Evolutionary conservation across 2,113 vertebrate genomes (phyloP).

Genomic region (Sinocyclocheilus rhinocerous): DNA sequence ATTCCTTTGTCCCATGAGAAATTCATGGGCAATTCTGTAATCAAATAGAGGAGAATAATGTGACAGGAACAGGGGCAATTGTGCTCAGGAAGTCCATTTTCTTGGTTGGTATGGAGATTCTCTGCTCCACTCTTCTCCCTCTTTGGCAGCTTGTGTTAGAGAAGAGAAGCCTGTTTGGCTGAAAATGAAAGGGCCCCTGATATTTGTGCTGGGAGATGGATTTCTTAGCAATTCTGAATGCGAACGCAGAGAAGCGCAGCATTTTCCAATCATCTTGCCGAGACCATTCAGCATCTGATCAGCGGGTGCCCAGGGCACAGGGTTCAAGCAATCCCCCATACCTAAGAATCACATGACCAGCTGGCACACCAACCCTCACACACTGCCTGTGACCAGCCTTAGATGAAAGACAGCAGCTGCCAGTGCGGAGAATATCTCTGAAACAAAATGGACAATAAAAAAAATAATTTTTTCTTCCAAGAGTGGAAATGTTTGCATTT

Average conservation of each 20-base stretch:
- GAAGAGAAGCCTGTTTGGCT: slow-evolving; percentile 39
- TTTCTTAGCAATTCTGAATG: slow-evolving; percentile 48
- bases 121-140: slow-evolving; percentile 11
- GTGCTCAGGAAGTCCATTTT: slow-evolving; percentile 11
- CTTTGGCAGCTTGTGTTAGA: slow-evolving; percentile 43
- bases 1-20: slow-evolving; percentile 26
- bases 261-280: slow-evolving; percentile 52
- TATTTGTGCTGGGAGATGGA: slow-evolving; percentile 61
- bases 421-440: neutral
- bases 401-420: slow-evolving; percentile 11
- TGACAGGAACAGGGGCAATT: slow-evolving; percentile 4
- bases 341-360: slow-evolving; percentile 55
- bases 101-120: slow-evolving; percentile 15
- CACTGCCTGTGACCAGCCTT: slow-evolving; percentile 1
- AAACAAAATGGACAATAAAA: slow-evolving; percentile 26
- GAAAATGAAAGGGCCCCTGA: slow-evolving; percentile 60
- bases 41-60: slow-evolving; percentile 30
- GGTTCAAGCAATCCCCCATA: slow-evolving; percentile 35
- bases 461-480: slow-evolving; percentile 15
- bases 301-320: slow-evolving; percentile 35
- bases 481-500: neutral
- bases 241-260: slow-evolving; percentile 37
- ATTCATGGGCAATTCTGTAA: slow-evolving; percentile 25
- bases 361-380: slow-evolving; percentile 40
- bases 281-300: slow-evolving; percentile 49